Evolutionary conservation across 23 tunicate genomes (phyloP).

Genomic region (Pegea sp.): DNA sequence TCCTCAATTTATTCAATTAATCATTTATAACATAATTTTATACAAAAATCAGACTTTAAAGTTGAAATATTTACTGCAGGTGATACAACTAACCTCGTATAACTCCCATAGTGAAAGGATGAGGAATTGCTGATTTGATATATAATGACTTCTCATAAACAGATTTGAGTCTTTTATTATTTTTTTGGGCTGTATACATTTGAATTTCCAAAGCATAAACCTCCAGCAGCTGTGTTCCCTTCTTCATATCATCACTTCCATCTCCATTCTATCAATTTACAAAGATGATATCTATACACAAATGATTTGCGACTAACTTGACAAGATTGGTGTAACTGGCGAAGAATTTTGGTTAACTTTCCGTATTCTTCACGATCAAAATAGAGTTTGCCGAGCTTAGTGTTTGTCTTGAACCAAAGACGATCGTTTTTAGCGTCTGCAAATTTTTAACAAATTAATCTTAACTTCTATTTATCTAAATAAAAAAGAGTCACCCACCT

Average conservation of each 20-base stretch:
- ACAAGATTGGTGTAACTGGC: conserved; percentile 76
- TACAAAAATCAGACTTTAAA: background rate
- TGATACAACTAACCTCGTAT: conserved; percentile 34
- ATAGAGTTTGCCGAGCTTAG: conserved; percentile 78
- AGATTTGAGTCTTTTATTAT: conserved; percentile 68
- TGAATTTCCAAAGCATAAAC: conserved; percentile 86
- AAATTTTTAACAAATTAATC: background rate
- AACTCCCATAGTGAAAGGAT: conserved; percentile 93
- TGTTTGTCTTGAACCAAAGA: conserved; percentile 93
- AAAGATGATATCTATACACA: no score
- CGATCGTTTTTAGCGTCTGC: conserved; percentile 91
- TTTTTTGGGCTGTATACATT: conserved; percentile 87
- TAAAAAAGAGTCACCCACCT: conserved; percentile 11
- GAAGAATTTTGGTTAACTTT: conserved; percentile 46
- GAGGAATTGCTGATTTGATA: conserved; percentile 92
- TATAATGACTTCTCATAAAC: conserved; percentile 74
- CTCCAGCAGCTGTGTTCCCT: conserved; percentile 75
- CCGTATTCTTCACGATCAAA: conserved; percentile 56
- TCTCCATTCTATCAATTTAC: no score
- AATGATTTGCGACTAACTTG: no score
- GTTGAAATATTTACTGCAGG: background rate
- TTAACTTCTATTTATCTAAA: background rate
- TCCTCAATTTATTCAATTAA: background rate
- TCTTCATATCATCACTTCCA: background rate
- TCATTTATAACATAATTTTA: background rate